phyloP scores from a whole-genome alignment of 2,888 invertebrate species.

The Agonopterix alstromeriana region DNA sequence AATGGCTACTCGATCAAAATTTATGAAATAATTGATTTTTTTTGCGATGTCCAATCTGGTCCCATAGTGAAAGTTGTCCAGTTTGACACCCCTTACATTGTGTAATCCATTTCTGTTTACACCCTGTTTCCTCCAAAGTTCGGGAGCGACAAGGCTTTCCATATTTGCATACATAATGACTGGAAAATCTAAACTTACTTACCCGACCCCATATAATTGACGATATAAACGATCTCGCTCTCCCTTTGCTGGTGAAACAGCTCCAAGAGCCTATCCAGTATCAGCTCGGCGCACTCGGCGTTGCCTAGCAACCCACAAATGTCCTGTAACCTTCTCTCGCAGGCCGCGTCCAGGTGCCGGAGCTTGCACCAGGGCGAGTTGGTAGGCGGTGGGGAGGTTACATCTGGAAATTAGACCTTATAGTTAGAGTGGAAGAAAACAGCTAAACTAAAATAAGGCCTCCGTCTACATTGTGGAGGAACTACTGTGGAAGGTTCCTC shows the following conservation, averaged over 20 bases:
- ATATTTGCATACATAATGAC: background rate
- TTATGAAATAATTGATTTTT: too few species aligned
- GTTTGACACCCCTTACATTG: too few species aligned
- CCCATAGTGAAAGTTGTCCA: too few species aligned
- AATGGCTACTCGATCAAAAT: too few species aligned
- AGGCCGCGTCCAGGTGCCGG: slow-evolving; percentile 72
- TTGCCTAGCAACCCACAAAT: slow-evolving; percentile 75
- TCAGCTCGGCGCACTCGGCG: slow-evolving; percentile 69
- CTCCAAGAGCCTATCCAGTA: slow-evolving; percentile 80
- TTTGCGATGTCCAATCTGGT: too few species aligned
- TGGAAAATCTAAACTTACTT: slow-evolving; percentile 7
- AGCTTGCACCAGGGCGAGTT: slow-evolving; percentile 79
- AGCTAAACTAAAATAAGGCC: too few species aligned
- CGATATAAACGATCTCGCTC: slow-evolving; percentile 77
- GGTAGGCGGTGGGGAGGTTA: slow-evolving; percentile 20
- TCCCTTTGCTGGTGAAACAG: slow-evolving; percentile 66
- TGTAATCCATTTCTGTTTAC: too few species aligned
- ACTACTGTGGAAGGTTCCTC: too few species aligned
- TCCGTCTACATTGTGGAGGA: too few species aligned
- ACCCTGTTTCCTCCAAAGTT: background rate
- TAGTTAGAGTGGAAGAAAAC: too few species aligned
- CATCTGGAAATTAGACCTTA: slow-evolving; percentile 19
- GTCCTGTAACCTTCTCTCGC: slow-evolving; percentile 66
- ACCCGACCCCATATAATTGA: slow-evolving; percentile 77
- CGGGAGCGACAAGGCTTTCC: background rate